Evolutionary conservation across 2,797 vertebrate genomes (phyloP), one percentile per base, ranked within the genome.

Genomic region (Morus bassanus): DNA sequence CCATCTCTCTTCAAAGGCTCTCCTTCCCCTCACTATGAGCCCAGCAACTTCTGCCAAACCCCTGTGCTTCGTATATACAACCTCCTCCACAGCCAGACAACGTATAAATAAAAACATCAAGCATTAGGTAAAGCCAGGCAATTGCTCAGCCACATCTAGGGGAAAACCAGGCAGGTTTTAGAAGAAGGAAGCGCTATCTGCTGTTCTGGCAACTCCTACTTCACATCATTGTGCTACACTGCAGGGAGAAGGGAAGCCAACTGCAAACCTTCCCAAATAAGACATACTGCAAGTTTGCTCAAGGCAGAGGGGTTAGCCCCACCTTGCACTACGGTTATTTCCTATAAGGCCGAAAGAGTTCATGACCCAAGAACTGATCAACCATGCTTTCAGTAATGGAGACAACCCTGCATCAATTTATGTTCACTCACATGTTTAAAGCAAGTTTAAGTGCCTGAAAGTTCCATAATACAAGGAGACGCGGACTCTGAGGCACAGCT

Each of bases 1-100:
- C 74, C 53, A 80, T 11, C 18, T 63, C 73, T 91, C 87, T 92
- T 95, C 81, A 89, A 93, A 93, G 61, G 61, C 54, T 93, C 82
- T 51, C 75, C 43, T 83, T 92, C 68, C 54, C 87, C 76, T 79
- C 63, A 73, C 51, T 43, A 11, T 11, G 19, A 60, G 57, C 50
- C 60, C 54, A 61, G 72, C 45, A 91, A 41, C 43, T 57, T 76
- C 76, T 81, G 83, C 50, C 76, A 96, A 94, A 74, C 30, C 50
- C 57, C 35, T 31, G 17, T 65, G 63, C 65, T 93, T 80, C 5
- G 0, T 22, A 68, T 11, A 54, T 12, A 45, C 64, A 87, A 37
- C 67, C 88, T 93, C 88, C 88, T 91, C 77, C 93, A 68, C 74
- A 92, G 46, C 30, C 75, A 95, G 80, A 57, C 43, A 77, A 70